Percentiles rank a stretch among this genome's conserved stretches.
Evolutionary conservation across 1,140 invertebrate genomes (phyloP).

Genomic region (Calycopis cecrops): DNA sequence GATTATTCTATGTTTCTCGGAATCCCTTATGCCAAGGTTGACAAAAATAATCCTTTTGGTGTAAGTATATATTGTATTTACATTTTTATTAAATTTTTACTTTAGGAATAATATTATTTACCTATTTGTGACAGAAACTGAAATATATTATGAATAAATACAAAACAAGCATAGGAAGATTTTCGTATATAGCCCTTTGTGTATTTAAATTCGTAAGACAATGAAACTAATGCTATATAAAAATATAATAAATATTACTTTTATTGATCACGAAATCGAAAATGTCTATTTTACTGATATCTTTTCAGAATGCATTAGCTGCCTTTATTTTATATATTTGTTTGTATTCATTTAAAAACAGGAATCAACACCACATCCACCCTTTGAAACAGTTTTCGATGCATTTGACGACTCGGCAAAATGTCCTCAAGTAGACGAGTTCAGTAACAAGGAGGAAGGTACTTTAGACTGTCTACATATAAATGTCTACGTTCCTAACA

Average conservation of each 20-base stretch:
- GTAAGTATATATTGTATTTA: constrained; percentile 22
- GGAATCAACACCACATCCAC: constrained; percentile 28
- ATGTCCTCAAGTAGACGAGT: constrained; percentile 37
- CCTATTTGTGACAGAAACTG: too few relatives aligned
- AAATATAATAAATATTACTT: too few relatives aligned
- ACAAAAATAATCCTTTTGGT: constrained; percentile 38
- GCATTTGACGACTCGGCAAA: constrained; percentile 33
- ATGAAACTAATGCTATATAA: too few relatives aligned
- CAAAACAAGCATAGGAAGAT: too few relatives aligned
- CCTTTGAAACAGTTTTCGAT: constrained; percentile 31
- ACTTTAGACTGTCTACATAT: constrained; percentile 42
- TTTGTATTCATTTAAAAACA: constrained; percentile 20
- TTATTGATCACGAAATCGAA: too few relatives aligned
- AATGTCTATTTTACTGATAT: too few relatives aligned
- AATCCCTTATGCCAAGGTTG: constrained; percentile 34
- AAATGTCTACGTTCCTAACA: constrained; percentile 50
- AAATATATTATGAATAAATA: too few relatives aligned
- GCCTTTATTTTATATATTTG: constrained; percentile 2
- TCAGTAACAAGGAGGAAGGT: constrained; percentile 24
- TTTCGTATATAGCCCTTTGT: too few relatives aligned
- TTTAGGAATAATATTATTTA: too few relatives aligned
- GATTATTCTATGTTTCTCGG: constrained; percentile 41
- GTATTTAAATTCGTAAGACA: too few relatives aligned
- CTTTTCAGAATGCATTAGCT: too few relatives aligned
- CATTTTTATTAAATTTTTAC: neutral